Evolutionary conservation across 1,140 invertebrate genomes (phyloP).

Genomic region (Trichonephila inaurata): DNA sequence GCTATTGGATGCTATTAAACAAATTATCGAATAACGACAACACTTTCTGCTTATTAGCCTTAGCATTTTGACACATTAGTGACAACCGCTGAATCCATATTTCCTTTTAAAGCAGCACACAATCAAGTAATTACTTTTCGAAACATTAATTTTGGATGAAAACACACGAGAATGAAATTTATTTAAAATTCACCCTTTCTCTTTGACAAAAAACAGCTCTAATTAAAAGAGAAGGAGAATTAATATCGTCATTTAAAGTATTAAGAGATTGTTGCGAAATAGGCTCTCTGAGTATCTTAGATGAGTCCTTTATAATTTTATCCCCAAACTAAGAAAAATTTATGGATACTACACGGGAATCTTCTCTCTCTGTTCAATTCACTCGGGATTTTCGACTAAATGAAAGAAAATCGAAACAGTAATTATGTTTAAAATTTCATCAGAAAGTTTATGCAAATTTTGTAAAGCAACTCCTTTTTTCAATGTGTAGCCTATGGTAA

Average conservation of each 20-base stretch:
- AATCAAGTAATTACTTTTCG: background rate
- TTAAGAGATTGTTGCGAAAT: constrained; percentile 39
- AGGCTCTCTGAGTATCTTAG: background rate
- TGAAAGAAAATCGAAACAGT: constrained; percentile 41
- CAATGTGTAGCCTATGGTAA: background rate
- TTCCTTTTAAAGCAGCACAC: background rate
- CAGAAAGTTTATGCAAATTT: constrained; percentile 54
- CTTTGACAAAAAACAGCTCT: background rate
- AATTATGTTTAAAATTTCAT: constrained; percentile 53
- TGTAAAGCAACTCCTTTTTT: constrained; percentile 6
- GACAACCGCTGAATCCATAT: background rate
- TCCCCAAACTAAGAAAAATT: background rate
- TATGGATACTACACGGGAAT: background rate
- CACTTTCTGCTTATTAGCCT: background rate
- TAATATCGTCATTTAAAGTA: constrained; percentile 30
- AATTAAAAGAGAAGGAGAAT: constrained; percentile 29
- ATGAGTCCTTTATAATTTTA: constrained; percentile 10
- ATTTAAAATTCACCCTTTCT: background rate
- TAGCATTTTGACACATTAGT: no score
- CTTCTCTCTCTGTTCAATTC: background rate
- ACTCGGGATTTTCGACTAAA: background rate
- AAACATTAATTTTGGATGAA: background rate
- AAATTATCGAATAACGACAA: no score
- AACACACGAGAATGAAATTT: background rate
- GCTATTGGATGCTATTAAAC: no score